phyloP scores from a whole-genome alignment of 2,797 vertebrate genomes.

The Hybognathus amarus region DNA sequence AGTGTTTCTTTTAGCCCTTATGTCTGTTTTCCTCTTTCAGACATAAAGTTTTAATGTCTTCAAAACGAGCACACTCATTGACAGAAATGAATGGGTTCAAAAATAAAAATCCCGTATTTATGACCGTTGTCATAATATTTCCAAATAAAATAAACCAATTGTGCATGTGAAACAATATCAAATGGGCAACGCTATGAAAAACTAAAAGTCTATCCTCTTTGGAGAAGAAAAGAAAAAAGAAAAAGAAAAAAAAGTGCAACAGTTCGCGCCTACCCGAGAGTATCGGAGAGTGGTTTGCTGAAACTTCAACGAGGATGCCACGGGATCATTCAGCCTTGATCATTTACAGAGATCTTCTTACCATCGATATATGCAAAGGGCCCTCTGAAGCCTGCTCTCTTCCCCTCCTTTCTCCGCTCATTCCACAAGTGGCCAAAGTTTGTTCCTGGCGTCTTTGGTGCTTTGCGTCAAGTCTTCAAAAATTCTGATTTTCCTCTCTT shows the following conservation, averaged over 20 bases:
- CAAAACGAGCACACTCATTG: neutral
- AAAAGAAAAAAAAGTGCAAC: neutral
- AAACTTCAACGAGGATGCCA: neutral
- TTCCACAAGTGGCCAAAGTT: slow-evolving; percentile 16
- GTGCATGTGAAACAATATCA: neutral
- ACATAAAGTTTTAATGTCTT: neutral
- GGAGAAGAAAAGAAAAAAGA: neutral
- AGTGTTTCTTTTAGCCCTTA: no score
- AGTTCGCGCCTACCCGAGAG: no score
- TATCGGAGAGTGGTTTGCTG: neutral
- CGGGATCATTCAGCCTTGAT: neutral
- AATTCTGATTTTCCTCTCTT: neutral
- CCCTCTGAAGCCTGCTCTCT: slow-evolving; percentile 24
- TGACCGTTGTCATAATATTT: neutral
- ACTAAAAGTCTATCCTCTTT: neutral
- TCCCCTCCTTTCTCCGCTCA: slow-evolving; percentile 23
- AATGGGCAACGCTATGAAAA: no score
- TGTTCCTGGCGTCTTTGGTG: slow-evolving; percentile 33
- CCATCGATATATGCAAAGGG: slow-evolving; percentile 9
- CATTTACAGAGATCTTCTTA: slow-evolving; percentile 8
- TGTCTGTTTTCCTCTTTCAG: no score
- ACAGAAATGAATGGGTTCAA: neutral
- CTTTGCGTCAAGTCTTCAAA: slow-evolving; percentile 26
- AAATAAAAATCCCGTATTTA: neutral
- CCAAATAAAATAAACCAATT: neutral